Percentiles rank a stretch among this genome's conserved stretches.
Conservation (phyloP, 2,113 vertebrate species). For the Pygoscelis antarcticus region DNA sequence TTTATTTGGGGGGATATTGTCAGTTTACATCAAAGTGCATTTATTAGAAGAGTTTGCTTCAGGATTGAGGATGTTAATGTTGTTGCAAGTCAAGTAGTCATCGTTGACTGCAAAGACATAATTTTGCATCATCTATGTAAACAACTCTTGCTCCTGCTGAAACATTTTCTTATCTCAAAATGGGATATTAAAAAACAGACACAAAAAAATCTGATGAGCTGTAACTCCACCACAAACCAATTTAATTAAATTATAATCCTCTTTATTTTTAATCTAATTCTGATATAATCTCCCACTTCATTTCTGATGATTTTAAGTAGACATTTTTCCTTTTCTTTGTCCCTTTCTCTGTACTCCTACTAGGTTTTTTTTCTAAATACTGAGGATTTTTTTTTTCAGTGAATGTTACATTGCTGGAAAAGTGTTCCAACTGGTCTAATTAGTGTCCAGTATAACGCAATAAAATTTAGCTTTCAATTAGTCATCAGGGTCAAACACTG, state of each 20-base stretch:
- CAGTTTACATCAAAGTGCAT: not conserved
- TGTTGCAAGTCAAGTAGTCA: not conserved
- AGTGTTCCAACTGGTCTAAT: constrained; percentile 31
- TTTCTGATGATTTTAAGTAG: not conserved
- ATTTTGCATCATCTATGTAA: not conserved
- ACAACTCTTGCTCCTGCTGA: not conserved
- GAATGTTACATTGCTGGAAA: not conserved
- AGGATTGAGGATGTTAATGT: not conserved
- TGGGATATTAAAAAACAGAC: not conserved
- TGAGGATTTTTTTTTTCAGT: not conserved
- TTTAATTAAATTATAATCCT: constrained; percentile 21
- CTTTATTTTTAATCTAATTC: constrained; percentile 36
- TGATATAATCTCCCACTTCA: not conserved
- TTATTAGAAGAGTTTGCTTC: not conserved
- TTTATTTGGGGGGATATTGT: not conserved
- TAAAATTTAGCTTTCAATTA: constrained; percentile 35
- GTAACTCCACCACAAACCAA: not conserved
- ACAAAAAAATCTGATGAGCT: not conserved
- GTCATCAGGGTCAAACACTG: constrained; percentile 13
- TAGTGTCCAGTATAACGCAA: not conserved
- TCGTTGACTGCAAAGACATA: not conserved
- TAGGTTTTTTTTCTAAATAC: not conserved
- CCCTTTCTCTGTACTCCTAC: not conserved
- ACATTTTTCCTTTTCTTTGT: not conserved
- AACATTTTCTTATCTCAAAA: not conserved